phyloP scores from a whole-genome alignment of 2,888 invertebrate genomes.

The Caprella mutica region DNA sequence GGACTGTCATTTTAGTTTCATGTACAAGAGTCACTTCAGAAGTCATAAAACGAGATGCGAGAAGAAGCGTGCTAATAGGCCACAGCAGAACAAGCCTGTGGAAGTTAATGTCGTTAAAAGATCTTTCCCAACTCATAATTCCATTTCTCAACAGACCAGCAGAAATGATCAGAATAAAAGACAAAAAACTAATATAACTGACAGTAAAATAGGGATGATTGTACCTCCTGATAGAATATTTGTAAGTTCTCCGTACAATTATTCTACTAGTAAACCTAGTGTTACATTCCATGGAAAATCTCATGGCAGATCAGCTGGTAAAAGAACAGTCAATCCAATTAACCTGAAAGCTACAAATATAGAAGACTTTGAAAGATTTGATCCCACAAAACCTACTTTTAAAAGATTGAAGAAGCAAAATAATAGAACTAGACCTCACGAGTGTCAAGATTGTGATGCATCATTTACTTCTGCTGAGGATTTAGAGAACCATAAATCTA shows the following conservation, averaged over 20 bases:
- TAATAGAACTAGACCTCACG: constrained; percentile 20
- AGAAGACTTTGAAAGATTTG: too few relatives aligned
- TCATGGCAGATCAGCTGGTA: too few relatives aligned
- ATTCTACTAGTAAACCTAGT: too few relatives aligned
- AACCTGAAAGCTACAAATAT: not conserved
- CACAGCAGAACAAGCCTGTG: constrained; percentile 16
- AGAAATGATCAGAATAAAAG: not conserved
- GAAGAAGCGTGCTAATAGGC: constrained; percentile 28
- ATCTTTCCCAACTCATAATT: constrained; percentile 21
- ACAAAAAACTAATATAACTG: not conserved
- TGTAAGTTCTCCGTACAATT: too few relatives aligned
- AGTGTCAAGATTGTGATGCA: constrained; percentile 29
- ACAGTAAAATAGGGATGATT: too few relatives aligned
- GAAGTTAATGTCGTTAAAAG: constrained; percentile 14
- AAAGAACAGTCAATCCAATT: not conserved
- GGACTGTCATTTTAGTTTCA: constrained; percentile 32
- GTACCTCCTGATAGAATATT: too few relatives aligned
- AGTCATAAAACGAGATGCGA: constrained; percentile 32
- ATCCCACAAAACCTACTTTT: constrained; percentile 27
- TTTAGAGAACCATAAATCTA: constrained; percentile 23
- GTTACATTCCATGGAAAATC: too few relatives aligned
- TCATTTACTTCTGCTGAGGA: constrained; percentile 24
- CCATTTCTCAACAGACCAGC: not conserved
- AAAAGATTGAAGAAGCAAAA: constrained; percentile 25
- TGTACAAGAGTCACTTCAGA: constrained; percentile 31